Evolutionary conservation across 2,888 invertebrate genomes (phyloP), one percentile per base, ranked within the genome.

Genomic region (Drosophila quinaria): DNA sequence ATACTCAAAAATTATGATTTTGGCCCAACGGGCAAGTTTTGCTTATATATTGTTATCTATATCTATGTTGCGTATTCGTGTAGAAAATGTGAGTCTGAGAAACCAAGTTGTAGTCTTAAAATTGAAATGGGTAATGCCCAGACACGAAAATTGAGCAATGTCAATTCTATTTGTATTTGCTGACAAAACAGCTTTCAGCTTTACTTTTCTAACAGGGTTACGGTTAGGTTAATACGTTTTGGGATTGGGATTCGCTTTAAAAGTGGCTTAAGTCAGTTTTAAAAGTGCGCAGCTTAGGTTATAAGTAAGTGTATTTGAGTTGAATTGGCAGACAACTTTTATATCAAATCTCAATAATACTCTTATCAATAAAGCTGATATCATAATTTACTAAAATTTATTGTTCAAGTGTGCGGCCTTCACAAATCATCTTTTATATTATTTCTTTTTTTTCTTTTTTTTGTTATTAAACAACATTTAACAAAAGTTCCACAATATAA

Each of bases 1-100:
- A 87, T 84, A 66, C 82, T 78, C 73, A 84, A 84, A 84, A 84
- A 82, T 87, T 82, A 85, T 82, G 82, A 22, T 81, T 78, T 87
- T 81, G 51, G 87, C 84, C 61, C 75, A 56, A 71, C 80, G 72
- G 79, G 64, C 80, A 67, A 61, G 44, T 58, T 47, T 59, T 61
- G 58, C 69, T 35, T 49, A 37, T 41, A 37, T 37, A 11, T 31
- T 15, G 9, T 19, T 17, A 51, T 41, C 55, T 11, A n/a, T 50
- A 17, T 37, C 39, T 25, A 42, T 25, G 22, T 8, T 35, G 39
- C 29, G 33, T 42, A 37, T 69, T 13, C n/a, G 35, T 31, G 54
- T 33, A 50, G 15, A 39, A 42, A 46, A 46, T 44, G 37, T 10
- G 29, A n/a, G 42, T n/a, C 39, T 55, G 71, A 33, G 59, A 58